These are phyloP conservation scores for Leguminivora glycinivorella DNA, from an alignment of 1,140 invertebrate species.

Conservation along the genomic window DNA sequence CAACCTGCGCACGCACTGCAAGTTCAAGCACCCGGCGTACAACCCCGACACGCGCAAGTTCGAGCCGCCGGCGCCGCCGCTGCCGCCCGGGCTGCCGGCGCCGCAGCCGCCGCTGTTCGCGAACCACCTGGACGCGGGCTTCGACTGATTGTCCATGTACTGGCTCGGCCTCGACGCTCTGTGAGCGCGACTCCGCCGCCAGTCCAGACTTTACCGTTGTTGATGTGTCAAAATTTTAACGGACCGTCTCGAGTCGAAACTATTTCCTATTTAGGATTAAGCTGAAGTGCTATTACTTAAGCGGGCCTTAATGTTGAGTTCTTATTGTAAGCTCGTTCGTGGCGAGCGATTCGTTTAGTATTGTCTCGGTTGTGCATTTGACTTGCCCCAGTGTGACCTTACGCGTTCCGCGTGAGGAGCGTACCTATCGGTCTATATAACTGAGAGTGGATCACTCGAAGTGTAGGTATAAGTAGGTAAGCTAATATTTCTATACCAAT, in stretches of 20 bases:
- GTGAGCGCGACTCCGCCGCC: conserved; percentile 54
- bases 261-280: conserved; percentile 75
- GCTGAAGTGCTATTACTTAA: conserved; percentile 77
- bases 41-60: conserved; percentile 90
- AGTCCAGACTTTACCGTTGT: conserved; percentile 39
- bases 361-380: conserved; percentile 77
- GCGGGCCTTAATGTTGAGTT: conserved; percentile 57
- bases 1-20: conserved; percentile 92
- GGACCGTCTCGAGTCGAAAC: conserved; percentile 58
- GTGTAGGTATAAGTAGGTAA: conserved; percentile 66
- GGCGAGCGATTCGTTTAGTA: conserved; percentile 69
- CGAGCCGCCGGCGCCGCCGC: conserved; percentile 82
- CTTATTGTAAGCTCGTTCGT: conserved; percentile 46
- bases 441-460: conserved; percentile 57
- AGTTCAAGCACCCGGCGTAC: conserved; percentile 91
- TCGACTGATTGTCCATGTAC: conserved; percentile 75
- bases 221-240: conserved; percentile 53
- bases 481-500: conserved; percentile 78
- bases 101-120: conserved; percentile 75
- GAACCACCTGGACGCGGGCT: conserved; percentile 70
- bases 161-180: conserved; percentile 69
- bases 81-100: conserved; percentile 76
- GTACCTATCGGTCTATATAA: conserved; percentile 58
- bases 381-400: conserved; percentile 75
- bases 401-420: conserved; percentile 58